Base-by-base conservation (phyloP, 2,888 invertebrate species). In the Molanna angustata region DNA sequence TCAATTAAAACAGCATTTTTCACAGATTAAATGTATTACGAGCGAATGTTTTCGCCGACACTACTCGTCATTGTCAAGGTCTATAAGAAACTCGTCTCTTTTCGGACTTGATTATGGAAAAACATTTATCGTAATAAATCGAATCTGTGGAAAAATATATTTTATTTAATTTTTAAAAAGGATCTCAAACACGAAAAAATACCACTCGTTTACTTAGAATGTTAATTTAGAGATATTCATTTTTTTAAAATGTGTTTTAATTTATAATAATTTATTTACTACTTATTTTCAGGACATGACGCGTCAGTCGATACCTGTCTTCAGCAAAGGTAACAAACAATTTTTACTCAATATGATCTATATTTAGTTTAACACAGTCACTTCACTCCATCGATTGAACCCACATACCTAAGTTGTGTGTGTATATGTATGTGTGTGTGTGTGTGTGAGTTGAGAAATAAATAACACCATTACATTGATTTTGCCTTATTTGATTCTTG, bases 251-350 rank as follows among this genome's bases (percentile, higher is more conserved):
- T n/a, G 13, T 41, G 6, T 41, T n/a, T 44, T 6, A 11, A 14
- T 14, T 6, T n/a, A 13, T 37, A 13, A 37, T 37, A n/a, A 11
- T 14, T n/a, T n/a, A n/a, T n/a, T n/a, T n/a, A n/a, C n/a, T n/a
- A n/a, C n/a, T n/a, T 16, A 73, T 73, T 66, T 73, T 37, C 51
- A 77, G 77, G 77, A 77, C 62, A 77, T 77, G 77, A 77, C 77
- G 67, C 72, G 77, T 63, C 77, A 77, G 66, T 76, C 77, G 49
- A 77, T 77, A 60, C 77, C 77, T 47, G 77, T 76, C 65, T 75
- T 76, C 59, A 74, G 74, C 39, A 76, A 76, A 72, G 74, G 76
- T 76, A 62, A 72, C n/a, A n/a, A 45, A 45, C 17, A 19, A 49
- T 41, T 14, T 27, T 40, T 20, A 41, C 17, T 39, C 19, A 49